Evolutionary conservation across 2,113 vertebrate genomes (phyloP).

Genomic region (Stegastes partitus): DNA sequence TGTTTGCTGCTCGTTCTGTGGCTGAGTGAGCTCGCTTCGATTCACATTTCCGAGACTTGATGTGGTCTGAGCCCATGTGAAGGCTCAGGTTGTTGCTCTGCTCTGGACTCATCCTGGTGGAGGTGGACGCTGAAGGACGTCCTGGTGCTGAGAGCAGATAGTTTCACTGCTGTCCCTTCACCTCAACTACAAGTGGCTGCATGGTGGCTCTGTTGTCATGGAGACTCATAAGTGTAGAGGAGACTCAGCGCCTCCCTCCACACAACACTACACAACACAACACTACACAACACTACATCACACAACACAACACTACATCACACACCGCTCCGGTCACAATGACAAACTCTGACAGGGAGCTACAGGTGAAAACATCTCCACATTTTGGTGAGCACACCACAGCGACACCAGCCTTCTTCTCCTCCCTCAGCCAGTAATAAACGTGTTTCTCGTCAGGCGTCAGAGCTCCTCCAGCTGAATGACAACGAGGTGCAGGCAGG

Average conservation of each 20-base stretch:
- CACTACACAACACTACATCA: constrained; percentile 12
- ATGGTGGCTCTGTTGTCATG: constrained; percentile 78
- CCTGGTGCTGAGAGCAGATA: constrained; percentile 42
- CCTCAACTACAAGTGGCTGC: constrained; percentile 50
- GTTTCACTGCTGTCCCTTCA: constrained; percentile 60
- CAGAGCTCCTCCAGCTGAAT: constrained; percentile 10
- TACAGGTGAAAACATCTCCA: constrained; percentile 34
- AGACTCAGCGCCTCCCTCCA: neutral
- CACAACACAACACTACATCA: no score
- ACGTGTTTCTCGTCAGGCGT: constrained; percentile 4
- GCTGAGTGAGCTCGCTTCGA: neutral
- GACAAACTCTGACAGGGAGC: constrained; percentile 61
- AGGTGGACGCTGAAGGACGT: constrained; percentile 17
- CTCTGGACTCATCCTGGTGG: constrained; percentile 3
- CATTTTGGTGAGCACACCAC: constrained; percentile 52
- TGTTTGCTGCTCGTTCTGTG: neutral
- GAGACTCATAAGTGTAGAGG: constrained; percentile 76
- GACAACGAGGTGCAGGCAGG: constrained; percentile 37
- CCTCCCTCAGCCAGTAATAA: neutral
- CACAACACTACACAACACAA: constrained; percentile 7
- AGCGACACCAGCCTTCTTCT: constrained; percentile 16
- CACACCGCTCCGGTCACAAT: constrained; percentile 48
- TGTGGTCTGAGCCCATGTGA: neutral
- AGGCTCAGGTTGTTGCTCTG: constrained; percentile 10
- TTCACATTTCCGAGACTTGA: neutral